phyloP scores from a whole-genome alignment of 2,797 vertebrate genomes.

The Dermochelys coriacea region DNA sequence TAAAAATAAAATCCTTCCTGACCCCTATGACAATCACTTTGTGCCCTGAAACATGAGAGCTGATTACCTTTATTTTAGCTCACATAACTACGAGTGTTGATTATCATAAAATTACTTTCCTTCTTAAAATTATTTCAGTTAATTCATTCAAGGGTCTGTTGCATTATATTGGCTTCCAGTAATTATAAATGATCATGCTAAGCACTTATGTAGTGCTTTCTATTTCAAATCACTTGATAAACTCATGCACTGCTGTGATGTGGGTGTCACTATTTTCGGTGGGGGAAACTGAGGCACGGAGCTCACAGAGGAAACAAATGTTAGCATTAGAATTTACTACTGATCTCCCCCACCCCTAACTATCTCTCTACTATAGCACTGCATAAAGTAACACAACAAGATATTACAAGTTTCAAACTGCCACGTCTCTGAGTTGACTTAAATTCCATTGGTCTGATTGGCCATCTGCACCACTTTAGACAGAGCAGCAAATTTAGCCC shows the following conservation, averaged over 20 bases:
- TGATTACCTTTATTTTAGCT: neutral
- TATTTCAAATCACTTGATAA: neutral
- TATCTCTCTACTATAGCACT: conserved; percentile 19
- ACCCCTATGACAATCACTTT: neutral
- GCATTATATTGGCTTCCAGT: neutral
- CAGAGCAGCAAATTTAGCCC: conserved; percentile 70
- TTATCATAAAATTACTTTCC: neutral
- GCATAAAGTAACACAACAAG: conserved; percentile 74
- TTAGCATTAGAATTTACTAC: conserved; percentile 3
- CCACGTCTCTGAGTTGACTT: conserved; percentile 74
- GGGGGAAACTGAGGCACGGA: conserved; percentile 52
- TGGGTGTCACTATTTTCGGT: neutral
- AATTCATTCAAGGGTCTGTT: neutral
- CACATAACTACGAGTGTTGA: neutral
- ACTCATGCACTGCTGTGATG: accelerated
- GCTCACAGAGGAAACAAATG: neutral
- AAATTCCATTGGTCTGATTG: conserved; percentile 76
- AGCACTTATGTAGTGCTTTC: neutral
- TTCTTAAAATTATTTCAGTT: neutral
- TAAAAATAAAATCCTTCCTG: neutral
- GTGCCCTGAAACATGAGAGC: neutral
- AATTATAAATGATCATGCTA: neutral
- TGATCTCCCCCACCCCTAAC: conserved; percentile 8
- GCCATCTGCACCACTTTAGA: conserved; percentile 56
- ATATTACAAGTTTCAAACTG: conserved; percentile 63